These are phyloP conservation scores for Datnioides undecimradiatus DNA, from an alignment of 2,113 vertebrate genomes.

Conservation along the genomic window DNA sequence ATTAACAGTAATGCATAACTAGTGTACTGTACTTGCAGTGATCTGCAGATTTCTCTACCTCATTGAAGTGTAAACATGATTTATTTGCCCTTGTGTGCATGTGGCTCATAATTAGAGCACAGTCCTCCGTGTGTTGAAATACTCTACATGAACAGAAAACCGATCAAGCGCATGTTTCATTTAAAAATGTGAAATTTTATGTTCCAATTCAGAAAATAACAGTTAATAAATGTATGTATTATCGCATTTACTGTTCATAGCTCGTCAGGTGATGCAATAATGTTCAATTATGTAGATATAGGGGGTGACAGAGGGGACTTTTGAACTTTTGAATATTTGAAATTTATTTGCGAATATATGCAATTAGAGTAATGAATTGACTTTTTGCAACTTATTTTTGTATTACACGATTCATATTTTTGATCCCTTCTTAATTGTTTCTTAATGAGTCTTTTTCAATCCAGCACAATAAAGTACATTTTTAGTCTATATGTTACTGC, in stretches of 20 bases:
- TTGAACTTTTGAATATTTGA: too few species aligned
- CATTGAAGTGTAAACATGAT: constrained; percentile 8
- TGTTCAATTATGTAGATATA: not conserved
- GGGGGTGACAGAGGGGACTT: too few species aligned
- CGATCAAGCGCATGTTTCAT: not conserved
- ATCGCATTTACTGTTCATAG: not conserved
- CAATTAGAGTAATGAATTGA: not conserved
- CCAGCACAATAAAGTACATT: not conserved
- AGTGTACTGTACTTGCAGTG: not conserved
- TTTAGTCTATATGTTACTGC: constrained; percentile 10
- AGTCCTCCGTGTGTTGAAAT: not conserved
- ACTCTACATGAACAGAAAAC: not conserved
- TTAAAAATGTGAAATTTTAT: not conserved
- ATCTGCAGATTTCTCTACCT: constrained; percentile 61
- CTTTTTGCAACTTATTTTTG: constrained; percentile 40
- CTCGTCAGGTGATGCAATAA: constrained; percentile 7
- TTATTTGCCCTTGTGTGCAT: not conserved
- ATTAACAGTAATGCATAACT: not conserved
- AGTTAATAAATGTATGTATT: not conserved
- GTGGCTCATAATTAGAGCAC: not conserved
- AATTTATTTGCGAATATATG: constrained; percentile 14
- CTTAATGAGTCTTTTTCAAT: constrained; percentile 3
- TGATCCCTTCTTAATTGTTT: not conserved
- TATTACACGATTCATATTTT: constrained; percentile 19
- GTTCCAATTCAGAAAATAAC: not conserved